Conservation (phyloP, 2,113 vertebrate genomes). For the Archocentrus centrarchus region DNA sequence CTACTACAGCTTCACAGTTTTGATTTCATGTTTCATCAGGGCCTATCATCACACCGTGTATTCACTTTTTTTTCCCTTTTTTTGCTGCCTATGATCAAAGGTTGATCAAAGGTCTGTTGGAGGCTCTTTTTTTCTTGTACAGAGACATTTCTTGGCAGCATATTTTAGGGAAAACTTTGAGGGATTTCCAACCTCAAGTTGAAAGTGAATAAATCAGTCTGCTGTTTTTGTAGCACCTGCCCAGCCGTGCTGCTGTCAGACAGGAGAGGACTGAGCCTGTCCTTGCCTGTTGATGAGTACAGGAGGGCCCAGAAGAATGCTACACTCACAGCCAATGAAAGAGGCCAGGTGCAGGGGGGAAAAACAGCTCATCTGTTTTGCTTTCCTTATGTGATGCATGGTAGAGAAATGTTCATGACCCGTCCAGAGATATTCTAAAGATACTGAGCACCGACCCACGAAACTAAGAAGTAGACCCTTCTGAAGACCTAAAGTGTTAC, state of each 20-base stretch:
- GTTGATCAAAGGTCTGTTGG: background rate
- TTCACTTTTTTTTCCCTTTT: background rate
- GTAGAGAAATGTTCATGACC: background rate
- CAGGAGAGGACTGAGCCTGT: slow-evolving; percentile 37
- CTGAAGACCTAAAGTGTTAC: background rate
- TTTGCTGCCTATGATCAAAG: background rate
- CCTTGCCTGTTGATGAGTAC: slow-evolving; percentile 43
- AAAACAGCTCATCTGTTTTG: slow-evolving; percentile 10
- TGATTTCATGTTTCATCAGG: background rate
- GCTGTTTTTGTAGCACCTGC: slow-evolving; percentile 38
- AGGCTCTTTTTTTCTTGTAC: background rate
- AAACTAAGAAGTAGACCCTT: background rate
- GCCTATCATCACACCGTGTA: background rate
- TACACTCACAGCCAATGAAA: background rate
- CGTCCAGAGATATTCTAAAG: background rate
- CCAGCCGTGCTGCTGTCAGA: slow-evolving; percentile 24
- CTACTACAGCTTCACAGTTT: background rate
- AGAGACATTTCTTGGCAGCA: background rate
- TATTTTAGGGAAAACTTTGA: background rate
- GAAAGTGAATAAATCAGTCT: slow-evolving; percentile 23
- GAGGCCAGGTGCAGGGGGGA: slow-evolving; percentile 6
- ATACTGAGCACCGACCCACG: background rate
- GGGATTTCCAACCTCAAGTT: background rate
- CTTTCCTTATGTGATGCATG: background rate
- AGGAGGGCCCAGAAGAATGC: slow-evolving; percentile 54